These are phyloP conservation scores for Chymomyza costata DNA, from an alignment of 1,140 invertebrate species.

Conservation along the genomic window DNA sequence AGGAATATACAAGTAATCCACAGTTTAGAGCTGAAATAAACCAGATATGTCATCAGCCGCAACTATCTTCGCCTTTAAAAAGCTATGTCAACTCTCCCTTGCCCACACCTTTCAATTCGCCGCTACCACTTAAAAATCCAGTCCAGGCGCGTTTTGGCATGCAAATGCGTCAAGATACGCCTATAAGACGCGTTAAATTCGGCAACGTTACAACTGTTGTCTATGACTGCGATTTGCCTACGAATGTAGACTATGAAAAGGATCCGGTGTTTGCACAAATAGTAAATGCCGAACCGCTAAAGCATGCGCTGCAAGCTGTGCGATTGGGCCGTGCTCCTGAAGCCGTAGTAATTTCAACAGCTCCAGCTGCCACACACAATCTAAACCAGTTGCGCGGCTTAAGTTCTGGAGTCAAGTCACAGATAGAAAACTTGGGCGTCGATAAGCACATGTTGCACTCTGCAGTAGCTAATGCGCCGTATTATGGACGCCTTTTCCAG, in stretches of 20 bases:
- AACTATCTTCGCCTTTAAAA: slow-evolving; percentile 5
- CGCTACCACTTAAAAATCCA: slow-evolving; percentile 56
- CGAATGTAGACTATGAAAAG: slow-evolving; percentile 63
- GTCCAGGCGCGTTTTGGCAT: slow-evolving; percentile 49
- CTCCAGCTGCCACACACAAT: slow-evolving; percentile 31
- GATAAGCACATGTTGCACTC: slow-evolving; percentile 78
- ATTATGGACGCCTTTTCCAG: slow-evolving; percentile 78
- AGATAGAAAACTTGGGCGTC: slow-evolving; percentile 77
- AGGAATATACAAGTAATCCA: slow-evolving; percentile 77
- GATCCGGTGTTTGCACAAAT: slow-evolving; percentile 69
- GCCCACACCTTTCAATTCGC: slow-evolving; percentile 58
- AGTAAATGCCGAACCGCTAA: slow-evolving; percentile 56
- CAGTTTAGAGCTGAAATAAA: slow-evolving; percentile 77
- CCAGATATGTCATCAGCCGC: slow-evolving; percentile 25
- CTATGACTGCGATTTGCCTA: slow-evolving; percentile 57
- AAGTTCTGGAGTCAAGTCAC: slow-evolving; percentile 76
- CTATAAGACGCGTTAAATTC: slow-evolving; percentile 66
- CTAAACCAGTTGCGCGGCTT: slow-evolving; percentile 66
- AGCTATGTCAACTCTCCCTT: too few relatives aligned
- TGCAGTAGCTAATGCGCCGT: slow-evolving; percentile 78
- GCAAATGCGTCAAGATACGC: slow-evolving; percentile 68
- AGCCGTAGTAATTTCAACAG: slow-evolving; percentile 42
- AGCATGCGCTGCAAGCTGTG: slow-evolving; percentile 47
- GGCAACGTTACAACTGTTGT: slow-evolving; percentile 58
- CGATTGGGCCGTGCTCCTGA: slow-evolving; percentile 28